Evolutionary conservation across 2,797 vertebrate genomes (phyloP).

Genomic region (Myripristis murdjan): DNA sequence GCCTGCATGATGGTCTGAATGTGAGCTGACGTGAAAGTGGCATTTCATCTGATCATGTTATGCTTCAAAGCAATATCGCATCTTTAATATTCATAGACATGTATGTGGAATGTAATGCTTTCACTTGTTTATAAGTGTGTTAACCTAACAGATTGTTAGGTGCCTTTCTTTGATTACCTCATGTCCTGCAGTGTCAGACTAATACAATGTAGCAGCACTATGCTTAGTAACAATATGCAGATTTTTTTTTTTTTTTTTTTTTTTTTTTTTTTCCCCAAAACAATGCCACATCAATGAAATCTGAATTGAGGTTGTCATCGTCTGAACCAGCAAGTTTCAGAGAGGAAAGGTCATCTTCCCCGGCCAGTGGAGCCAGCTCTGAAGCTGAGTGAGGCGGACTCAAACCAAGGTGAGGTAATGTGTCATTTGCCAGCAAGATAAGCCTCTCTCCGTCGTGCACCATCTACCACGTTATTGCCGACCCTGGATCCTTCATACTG

Average conservation of each 20-base stretch:
- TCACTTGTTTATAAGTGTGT: background rate
- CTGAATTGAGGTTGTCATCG: slow-evolving; percentile 39
- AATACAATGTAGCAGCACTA: background rate
- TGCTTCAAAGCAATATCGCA: background rate
- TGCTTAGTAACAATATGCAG: slow-evolving; percentile 2
- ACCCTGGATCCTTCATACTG: slow-evolving; percentile 64
- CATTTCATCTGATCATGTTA: background rate
- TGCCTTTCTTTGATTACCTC: background rate
- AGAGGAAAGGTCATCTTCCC: slow-evolving; percentile 49
- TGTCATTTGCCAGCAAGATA: slow-evolving; percentile 78
- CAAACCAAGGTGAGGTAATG: slow-evolving; percentile 58
- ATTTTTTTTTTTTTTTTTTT: slow-evolving; percentile 23
- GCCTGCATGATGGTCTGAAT: background rate
- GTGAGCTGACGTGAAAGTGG: background rate
- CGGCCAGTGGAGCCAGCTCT: slow-evolving; percentile 34
- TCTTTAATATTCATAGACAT: no score
- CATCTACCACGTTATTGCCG: slow-evolving; percentile 57
- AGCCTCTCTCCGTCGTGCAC: slow-evolving; percentile 60
- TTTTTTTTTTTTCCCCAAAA: slow-evolving; percentile 4
- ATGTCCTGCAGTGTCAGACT: background rate
- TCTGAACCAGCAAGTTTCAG: slow-evolving; percentile 60
- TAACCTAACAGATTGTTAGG: background rate
- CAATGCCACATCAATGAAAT: slow-evolving; percentile 28
- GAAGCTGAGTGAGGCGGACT: slow-evolving; percentile 55
- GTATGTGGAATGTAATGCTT: background rate